Evolutionary conservation across 2,888 invertebrate species (phyloP), one percentile per base, ranked within the genome.

Genomic region (Pseudococcus viburni): DNA sequence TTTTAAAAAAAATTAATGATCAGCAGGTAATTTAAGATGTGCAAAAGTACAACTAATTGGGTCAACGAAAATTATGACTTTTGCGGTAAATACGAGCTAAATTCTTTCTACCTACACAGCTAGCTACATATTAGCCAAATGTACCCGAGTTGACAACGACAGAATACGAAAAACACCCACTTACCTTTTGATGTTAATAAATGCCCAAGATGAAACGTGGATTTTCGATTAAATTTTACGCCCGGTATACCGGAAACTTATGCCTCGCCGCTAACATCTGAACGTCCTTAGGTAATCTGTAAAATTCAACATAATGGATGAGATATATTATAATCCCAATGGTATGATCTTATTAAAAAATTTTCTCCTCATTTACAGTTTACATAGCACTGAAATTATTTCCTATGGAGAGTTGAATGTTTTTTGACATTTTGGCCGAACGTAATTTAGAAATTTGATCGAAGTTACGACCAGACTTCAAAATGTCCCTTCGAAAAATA

Each of bases 251-350:
- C 22, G 64, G 8, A 19, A 26, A 73, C 73, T 73, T 17, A n/a
- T 33, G 26, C 73, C 73, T 33, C 1, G 59, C 9, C 12, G 73
- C 12, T 33, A 73, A 33, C 11, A 26, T 12, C 15, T 5, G 33
- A 33, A 39, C 22, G 9, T 64, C 22, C 64, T 64, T 12, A 33
- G 73, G 73, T 83, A 83, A 83, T 46, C 80, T 83, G 80, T 83
- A 83, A 83, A 83, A 83, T 83, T 83, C 22, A 83, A 83, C 80
- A 83, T 83, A 83, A 83, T 83, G 80, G 46, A 46, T 83, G 80
- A 83, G 39, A 83, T 46, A 83, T 42, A 83, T 22, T 22, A 22
- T 73, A 73, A 33, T 73, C 73, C 73, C 73, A 73, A 73, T 15
- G 4, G 73, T 73, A 73, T 33, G 33, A 73, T 17, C 73, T 39